phyloP scores from a whole-genome alignment of 2,113 vertebrate genomes.

The Platycercus adscitus region DNA sequence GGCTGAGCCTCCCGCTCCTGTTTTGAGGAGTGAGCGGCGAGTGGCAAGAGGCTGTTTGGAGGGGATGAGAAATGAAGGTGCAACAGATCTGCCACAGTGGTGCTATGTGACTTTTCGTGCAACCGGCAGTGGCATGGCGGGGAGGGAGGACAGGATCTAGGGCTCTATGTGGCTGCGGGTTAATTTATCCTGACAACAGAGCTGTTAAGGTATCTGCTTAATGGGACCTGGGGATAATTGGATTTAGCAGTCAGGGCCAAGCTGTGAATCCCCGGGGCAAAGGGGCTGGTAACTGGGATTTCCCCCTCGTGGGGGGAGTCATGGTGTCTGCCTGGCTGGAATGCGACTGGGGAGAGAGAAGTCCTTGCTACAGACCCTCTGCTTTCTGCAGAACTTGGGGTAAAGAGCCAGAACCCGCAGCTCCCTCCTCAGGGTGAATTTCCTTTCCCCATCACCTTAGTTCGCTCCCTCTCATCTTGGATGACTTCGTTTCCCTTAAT shows the following conservation, averaged over 20 bases:
- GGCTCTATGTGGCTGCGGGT: neutral
- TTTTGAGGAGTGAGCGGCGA: neutral
- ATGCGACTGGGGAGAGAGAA: neutral
- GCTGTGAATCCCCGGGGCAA: neutral
- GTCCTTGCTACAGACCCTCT: neutral
- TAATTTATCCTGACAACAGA: slow-evolving; percentile 33
- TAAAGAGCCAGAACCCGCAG: neutral
- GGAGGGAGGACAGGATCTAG: neutral
- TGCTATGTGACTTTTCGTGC: neutral
- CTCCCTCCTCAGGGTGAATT: neutral
- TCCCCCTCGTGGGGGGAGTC: fast-evolving
- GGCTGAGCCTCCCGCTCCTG: fast-evolving
- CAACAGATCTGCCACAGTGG: neutral
- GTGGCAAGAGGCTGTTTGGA: neutral
- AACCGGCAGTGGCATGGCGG: neutral
- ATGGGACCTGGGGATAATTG: neutral
- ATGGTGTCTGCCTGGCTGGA: neutral
- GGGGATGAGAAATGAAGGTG: neutral
- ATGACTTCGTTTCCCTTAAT: neutral
- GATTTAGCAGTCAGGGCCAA: neutral
- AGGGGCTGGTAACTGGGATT: neutral
- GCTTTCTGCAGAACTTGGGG: neutral
- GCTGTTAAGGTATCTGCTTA: neutral
- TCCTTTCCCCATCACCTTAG: neutral
- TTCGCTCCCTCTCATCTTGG: neutral